Evolutionary conservation across 2,797 vertebrate species (phyloP), one percentile per base, ranked within the genome.

Genomic region (Holocentrus rufus): DNA sequence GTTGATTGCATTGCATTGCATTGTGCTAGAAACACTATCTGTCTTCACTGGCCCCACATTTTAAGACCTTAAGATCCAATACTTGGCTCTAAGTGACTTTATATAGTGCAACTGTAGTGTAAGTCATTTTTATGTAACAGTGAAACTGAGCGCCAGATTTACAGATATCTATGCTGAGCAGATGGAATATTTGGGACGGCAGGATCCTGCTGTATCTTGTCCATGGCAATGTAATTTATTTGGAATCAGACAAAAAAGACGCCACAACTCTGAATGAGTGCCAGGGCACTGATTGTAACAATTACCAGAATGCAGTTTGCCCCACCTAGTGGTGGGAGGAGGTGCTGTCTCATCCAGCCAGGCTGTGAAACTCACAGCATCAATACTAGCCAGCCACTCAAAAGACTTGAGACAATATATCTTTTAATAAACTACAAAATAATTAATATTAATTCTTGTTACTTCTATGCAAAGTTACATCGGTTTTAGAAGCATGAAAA

Each of bases 241-340:
- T 86, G 81, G 63, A 56, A 14, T 0, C 3, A 22, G 64, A 77
- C 76, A 62, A 82, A 82, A 82, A 59, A 61, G 52, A 27, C 14
- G 77, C 72, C 74, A 25, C 61, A 72, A 68, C 31, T 59, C 23
- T 68, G 42, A 70, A 62, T 8, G 68, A 77, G 74, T 30, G 65
- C 66, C 79, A 82, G 34, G 9, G 0, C 5, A 18, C 1, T 61
- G n/a, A 60, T 9, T 30, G 42, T 50, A 7, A 9, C 13, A 27
- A 69, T 52, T 62, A 69, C 71, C 18, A 79, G 34, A 70, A 73
- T 77, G 85, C 34, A 57, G 39, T 79, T 82, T 86, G 75, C 74
- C 3, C 90, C 90, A 86, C 69, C 90, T 86, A 76, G 88, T 92
- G 91, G 88, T 65, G 14, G n/a, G 17, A 25, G 18, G 17, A 23